Evolutionary conservation across 2,888 invertebrate genomes (phyloP).

Genomic region (Ochropacha duplaris): DNA sequence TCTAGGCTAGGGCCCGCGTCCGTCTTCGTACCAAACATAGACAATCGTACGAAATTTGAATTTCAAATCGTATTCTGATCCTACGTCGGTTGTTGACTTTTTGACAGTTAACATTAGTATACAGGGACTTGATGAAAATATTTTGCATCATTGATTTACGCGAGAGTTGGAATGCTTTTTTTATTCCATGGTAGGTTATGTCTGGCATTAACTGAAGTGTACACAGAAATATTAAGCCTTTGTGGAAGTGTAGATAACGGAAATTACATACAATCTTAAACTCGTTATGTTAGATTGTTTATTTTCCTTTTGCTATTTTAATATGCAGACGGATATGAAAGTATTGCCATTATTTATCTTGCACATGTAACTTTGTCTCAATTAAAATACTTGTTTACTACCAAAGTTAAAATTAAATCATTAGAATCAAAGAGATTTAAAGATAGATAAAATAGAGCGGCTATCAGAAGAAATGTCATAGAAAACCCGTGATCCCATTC

Average conservation of each 20-base stretch:
- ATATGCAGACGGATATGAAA: not conserved
- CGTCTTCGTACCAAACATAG: conserved; percentile 14
- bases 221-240: not conserved
- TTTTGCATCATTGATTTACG: not conserved
- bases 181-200: too few species aligned
- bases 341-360: not conserved
- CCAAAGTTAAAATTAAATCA: not conserved
- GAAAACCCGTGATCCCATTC: too few species aligned
- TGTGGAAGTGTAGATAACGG: not conserved
- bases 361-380: not conserved
- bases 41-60: conserved; percentile 45
- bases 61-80: conserved; percentile 40
- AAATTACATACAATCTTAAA: not conserved
- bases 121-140: conserved; percentile 17
- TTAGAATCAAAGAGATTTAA: too few species aligned
- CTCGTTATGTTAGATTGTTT: not conserved
- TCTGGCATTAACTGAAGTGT: too few species aligned
- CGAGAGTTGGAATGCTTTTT: too few species aligned
- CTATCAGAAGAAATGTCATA: too few species aligned
- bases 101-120: conserved; percentile 44
- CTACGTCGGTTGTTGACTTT: conserved; percentile 53
- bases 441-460: too few species aligned
- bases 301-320: not conserved
- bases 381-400: not conserved
- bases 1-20: not conserved